Percentiles rank a stretch among this genome's conserved stretches.
phyloP scores from a whole-genome alignment of 2,797 vertebrate genomes.

The Parambassis ranga region DNA sequence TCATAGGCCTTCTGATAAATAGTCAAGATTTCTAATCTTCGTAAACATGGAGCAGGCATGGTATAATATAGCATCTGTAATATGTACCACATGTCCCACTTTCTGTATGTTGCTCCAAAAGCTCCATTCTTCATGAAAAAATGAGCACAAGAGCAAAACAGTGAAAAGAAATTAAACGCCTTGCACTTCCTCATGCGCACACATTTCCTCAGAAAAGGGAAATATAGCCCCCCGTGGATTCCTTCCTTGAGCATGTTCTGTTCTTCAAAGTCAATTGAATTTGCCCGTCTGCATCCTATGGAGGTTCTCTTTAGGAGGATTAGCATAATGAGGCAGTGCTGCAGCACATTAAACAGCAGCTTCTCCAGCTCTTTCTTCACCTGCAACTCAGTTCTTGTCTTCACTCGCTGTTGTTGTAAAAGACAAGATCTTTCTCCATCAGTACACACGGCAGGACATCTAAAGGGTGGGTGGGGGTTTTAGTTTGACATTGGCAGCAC shows the following conservation, averaged over 20 bases:
- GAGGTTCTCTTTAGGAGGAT: conserved; percentile 48
- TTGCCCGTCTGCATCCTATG: conserved; percentile 33
- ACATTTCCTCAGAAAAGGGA: conserved; percentile 2
- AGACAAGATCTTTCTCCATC: not conserved
- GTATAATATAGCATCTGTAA: too few relatives aligned
- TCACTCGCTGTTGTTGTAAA: too few relatives aligned
- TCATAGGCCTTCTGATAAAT: too few relatives aligned
- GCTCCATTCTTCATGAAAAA: not conserved
- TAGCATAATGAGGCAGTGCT: conserved; percentile 55
- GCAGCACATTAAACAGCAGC: conserved; percentile 27
- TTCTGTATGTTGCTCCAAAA: not conserved
- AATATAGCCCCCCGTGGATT: conserved; percentile 20
- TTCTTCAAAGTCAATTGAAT: conserved; percentile 50
- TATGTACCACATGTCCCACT: not conserved
- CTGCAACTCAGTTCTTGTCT: conserved; percentile 32
- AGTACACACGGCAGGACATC: conserved; percentile 20
- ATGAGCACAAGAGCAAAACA: not conserved
- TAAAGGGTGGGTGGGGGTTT: not conserved
- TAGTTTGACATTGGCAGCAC: conserved; percentile 11
- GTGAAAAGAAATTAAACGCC: not conserved
- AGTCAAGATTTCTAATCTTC: too few relatives aligned
- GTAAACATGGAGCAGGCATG: too few relatives aligned
- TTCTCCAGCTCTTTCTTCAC: conserved; percentile 15
- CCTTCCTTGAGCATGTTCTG: conserved; percentile 28
- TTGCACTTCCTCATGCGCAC: not conserved